Evolutionary conservation across 2,888 invertebrate genomes (phyloP).

Genomic region (Teleiodes luculella): DNA sequence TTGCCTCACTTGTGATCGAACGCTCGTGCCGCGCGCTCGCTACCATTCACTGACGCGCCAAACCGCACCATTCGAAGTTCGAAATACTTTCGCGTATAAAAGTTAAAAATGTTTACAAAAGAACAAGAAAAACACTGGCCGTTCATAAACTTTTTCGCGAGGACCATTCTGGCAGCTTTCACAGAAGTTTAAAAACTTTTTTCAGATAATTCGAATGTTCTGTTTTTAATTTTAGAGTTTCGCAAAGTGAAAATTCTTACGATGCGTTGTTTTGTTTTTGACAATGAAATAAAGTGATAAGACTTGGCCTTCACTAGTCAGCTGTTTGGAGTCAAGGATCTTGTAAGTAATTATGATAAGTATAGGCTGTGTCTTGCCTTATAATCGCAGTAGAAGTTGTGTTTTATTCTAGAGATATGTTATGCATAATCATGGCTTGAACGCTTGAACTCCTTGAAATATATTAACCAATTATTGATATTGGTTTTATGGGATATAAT

Average conservation of each 20-base stretch:
- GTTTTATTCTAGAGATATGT: neutral
- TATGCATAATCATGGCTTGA: slow-evolving; percentile 18
- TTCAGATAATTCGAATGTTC: slow-evolving; percentile 24
- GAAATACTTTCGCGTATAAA: slow-evolving; percentile 28
- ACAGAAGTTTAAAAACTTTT: slow-evolving; percentile 9
- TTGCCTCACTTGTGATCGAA: slow-evolving; percentile 54
- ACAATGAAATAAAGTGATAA: slow-evolving; percentile 15
- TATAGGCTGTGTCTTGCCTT: neutral
- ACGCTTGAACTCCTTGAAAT: slow-evolving; percentile 23
- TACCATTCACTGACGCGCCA: slow-evolving; percentile 30
- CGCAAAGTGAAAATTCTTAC: slow-evolving; percentile 9
- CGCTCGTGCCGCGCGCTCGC: slow-evolving; percentile 47
- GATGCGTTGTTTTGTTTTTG: slow-evolving; percentile 2
- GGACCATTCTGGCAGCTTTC: slow-evolving; percentile 1
- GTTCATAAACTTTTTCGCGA: neutral
- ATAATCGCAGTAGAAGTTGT: slow-evolving; percentile 2
- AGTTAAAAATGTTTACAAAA: slow-evolving; percentile 43
- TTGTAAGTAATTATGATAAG: slow-evolving; percentile 32
- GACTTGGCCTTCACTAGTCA: neutral
- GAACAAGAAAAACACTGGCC: slow-evolving; percentile 35
- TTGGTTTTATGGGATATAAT: slow-evolving; percentile 9
- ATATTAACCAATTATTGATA: slow-evolving; percentile 9
- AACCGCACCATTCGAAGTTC: slow-evolving; percentile 29
- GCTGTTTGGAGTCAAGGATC: slow-evolving; percentile 29
- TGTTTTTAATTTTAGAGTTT: slow-evolving; percentile 16